Base-by-base conservation (phyloP, 1,140 invertebrate species). In the Drosophila jambulina region DNA sequence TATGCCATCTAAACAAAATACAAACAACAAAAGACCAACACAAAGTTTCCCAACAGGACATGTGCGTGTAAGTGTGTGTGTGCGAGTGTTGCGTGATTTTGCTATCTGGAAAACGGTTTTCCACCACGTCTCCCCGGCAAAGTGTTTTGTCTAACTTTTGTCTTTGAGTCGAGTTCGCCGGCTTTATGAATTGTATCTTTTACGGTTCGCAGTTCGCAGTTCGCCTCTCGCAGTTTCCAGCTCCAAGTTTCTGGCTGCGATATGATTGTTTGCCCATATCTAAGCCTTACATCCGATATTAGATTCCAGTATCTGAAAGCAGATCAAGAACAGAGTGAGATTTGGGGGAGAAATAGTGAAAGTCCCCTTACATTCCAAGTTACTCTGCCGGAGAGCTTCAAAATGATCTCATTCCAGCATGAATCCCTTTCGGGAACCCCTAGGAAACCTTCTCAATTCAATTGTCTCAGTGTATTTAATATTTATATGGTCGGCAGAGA, bases 171-270 rank as follows among this genome's bases (percentile, higher is more conserved):
- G 68, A 67, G 45, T 42, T 38, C 17, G 48, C 81, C 78, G 54
- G 71, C 84, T 65, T 87, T 87, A 88, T 90, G 84, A 88, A 88
- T 88, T 88, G 84, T 88, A 90, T 90, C 84, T 75, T 81, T 88
- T 78, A 84, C 64, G 84, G 61, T 42, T 64, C 59, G 32, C 51
- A 53, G 51, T 53, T 53, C 12, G 23, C 46, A 17, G 23, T 48
- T 17, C n/a, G 8, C 29, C 1, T 9, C n/a, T 49, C 9, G 17
- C 46, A n/a, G 23, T 48, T 13, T 4, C 3, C 48, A 51, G 29
- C 48, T 53, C 34, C 32, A 54, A 53, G 19, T 48, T 64, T 64
- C 65, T 62, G 71, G 67, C 70, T 63, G 38, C 57, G 83, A 80
- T 87, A 87, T 88, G 77, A 83, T 74, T 85, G 82, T 85, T 84